Percentiles rank a stretch among this genome's conserved stretches.
These are phyloP conservation scores for Atethmia centrago DNA, from an alignment of 2,888 invertebrate genomes.

Conservation along the genomic window DNA sequence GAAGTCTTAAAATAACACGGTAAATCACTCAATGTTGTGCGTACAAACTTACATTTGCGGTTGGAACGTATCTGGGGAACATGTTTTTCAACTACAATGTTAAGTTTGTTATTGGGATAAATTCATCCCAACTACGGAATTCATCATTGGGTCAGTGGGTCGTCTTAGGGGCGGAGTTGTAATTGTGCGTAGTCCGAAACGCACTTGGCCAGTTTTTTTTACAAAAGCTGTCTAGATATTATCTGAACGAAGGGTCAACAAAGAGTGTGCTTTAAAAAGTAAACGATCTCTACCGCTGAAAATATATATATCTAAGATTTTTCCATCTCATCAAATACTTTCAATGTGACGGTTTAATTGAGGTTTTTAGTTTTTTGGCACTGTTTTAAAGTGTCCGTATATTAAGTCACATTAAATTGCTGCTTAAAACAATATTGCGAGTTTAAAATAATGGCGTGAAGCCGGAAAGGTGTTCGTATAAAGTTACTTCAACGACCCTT, in stretches of 20 bases:
- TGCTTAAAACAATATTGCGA: neutral
- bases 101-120: no score
- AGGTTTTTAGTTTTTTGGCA: neutral
- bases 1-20: no score
- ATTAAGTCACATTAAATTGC: neutral
- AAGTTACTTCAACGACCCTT: neutral
- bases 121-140: no score
- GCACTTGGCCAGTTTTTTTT: no score
- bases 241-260: neutral
- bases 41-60: no score
- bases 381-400: neutral
- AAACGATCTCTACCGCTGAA: neutral
- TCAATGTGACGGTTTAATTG: neutral
- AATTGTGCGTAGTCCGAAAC: no score
- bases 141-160: no score
- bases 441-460: conserved; percentile 1
- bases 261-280: neutral
- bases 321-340: neutral
- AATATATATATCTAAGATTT: neutral
- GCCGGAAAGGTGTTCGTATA: neutral
- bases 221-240: neutral
- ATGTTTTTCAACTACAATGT: no score
- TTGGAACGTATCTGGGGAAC: no score
- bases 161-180: no score
- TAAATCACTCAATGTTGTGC: no score